Percentiles rank a stretch among this genome's conserved stretches.
Conservation (phyloP, 2,113 vertebrate species). For the Callipepla californica region DNA sequence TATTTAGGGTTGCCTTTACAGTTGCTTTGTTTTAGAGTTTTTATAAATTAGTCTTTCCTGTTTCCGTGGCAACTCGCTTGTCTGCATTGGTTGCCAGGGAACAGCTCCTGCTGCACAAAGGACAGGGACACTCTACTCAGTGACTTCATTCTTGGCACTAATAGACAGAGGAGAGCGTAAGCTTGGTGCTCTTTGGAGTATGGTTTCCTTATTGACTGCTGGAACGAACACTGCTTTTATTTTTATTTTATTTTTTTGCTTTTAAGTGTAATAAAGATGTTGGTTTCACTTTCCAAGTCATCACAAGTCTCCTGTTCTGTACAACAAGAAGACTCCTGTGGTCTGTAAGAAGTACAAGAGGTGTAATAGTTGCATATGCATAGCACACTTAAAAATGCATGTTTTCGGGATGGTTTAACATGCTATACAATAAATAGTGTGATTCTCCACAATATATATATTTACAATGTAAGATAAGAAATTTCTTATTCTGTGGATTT, state of each 20-base stretch:
- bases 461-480: neutral
- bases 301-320: neutral
- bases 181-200: conserved; percentile 47
- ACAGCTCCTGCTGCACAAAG: conserved; percentile 85
- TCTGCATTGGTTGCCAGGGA: conserved; percentile 91
- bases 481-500: neutral
- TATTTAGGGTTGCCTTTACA: conserved; percentile 38
- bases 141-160: conserved; percentile 82
- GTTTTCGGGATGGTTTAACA: neutral
- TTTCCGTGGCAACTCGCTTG: conserved; percentile 90
- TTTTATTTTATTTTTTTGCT: neutral
- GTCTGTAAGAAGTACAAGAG: neutral
- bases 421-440: accelerated
- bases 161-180: neutral
- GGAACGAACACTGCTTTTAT: neutral
- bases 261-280: neutral
- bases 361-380: neutral
- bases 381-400: neutral
- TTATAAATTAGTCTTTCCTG: conserved; percentile 76
- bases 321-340: neutral
- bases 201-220: conserved; percentile 69
- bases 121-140: conserved; percentile 76
- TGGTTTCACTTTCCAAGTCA: neutral
- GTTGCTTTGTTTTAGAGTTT: conserved; percentile 78
- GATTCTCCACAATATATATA: neutral